Percentiles rank a stretch among this genome's conserved stretches.
These are phyloP conservation scores for Caenorhabditis sp. DNA, from an alignment of 2,888 invertebrate genomes.

Conservation along the genomic window DNA sequence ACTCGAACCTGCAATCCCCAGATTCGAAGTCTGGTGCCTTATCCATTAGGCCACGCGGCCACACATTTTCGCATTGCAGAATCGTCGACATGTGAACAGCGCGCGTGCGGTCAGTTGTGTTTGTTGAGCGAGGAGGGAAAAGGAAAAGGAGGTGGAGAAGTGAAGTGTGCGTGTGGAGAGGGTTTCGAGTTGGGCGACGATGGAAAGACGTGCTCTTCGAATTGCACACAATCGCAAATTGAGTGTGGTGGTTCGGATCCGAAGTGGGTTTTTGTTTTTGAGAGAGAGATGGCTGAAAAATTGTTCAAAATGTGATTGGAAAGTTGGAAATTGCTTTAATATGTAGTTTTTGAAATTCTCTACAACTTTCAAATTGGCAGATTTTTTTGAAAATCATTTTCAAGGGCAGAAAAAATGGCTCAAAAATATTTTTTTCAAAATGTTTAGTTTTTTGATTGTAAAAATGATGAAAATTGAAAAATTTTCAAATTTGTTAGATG, in stretches of 20 bases:
- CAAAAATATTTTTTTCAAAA: too few relatives aligned
- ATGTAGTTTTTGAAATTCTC: too few relatives aligned
- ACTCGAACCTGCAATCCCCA: conserved; percentile 54
- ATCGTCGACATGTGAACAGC: conserved; percentile 77
- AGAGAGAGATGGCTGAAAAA: not conserved
- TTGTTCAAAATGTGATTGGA: too few relatives aligned
- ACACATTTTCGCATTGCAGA: conserved; percentile 55
- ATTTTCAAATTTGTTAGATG: too few relatives aligned
- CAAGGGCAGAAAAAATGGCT: not conserved
- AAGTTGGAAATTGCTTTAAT: too few relatives aligned
- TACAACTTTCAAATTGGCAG: too few relatives aligned
- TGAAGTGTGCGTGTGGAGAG: conserved; percentile 61
- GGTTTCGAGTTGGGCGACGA: conserved; percentile 60
- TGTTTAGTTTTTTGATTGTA: too few relatives aligned
- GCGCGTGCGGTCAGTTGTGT: conserved; percentile 86
- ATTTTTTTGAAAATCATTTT: not conserved
- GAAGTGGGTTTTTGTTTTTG: conserved; percentile 27
- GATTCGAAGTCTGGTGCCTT: conserved; percentile 60
- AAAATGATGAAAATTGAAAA: too few relatives aligned
- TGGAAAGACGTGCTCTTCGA: conserved; percentile 53
- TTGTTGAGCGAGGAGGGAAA: conserved; percentile 76
- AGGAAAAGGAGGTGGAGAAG: conserved; percentile 15
- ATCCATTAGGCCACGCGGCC: conserved; percentile 62
- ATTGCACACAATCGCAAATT: conserved; percentile 55
- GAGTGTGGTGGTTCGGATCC: conserved; percentile 65